phyloP scores from a whole-genome alignment of 2,888 invertebrate species.

The Cotesia congregata region DNA sequence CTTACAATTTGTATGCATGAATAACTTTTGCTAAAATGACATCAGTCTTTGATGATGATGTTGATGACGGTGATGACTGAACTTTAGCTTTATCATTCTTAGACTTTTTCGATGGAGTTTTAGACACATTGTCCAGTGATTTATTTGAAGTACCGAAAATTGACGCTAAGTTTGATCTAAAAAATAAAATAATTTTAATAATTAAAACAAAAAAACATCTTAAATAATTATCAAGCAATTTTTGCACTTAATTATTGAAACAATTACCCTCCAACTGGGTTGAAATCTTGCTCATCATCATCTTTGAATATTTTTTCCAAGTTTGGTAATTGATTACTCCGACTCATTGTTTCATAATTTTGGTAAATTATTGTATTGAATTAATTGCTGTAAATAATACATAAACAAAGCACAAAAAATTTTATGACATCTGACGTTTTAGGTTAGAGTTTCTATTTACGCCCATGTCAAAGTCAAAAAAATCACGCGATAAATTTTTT shows the following conservation, averaged over 20 bases:
- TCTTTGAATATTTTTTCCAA: conserved; percentile 62
- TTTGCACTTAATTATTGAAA: no score
- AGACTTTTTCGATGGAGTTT: conserved; percentile 44
- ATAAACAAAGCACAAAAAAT: not conserved
- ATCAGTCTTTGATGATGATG: conserved; percentile 52
- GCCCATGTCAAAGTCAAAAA: not conserved
- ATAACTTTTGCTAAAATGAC: conserved; percentile 61
- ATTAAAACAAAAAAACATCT: not conserved
- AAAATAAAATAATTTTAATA: not conserved
- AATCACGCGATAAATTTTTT: not conserved
- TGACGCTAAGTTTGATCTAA: conserved; percentile 60
- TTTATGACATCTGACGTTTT: not conserved
- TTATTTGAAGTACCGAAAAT: conserved; percentile 55
- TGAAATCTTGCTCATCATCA: conserved; percentile 60
- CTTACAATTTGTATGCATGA: conserved; percentile 62
- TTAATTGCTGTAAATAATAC: not conserved
- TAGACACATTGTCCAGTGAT: conserved; percentile 20
- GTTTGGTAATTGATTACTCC: conserved; percentile 57
- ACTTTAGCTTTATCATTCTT: conserved; percentile 42
- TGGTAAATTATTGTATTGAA: not conserved
- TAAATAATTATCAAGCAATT: no score
- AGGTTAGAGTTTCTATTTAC: not conserved
- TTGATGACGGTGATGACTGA: conserved; percentile 45
- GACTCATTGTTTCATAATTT: conserved; percentile 49
- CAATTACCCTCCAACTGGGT: conserved; percentile 58